A percentile compares a stretch with the other conserved stretches of the same genome.
phyloP scores from a whole-genome alignment of 2,888 invertebrate genomes.

The Mycalesis mineus region DNA sequence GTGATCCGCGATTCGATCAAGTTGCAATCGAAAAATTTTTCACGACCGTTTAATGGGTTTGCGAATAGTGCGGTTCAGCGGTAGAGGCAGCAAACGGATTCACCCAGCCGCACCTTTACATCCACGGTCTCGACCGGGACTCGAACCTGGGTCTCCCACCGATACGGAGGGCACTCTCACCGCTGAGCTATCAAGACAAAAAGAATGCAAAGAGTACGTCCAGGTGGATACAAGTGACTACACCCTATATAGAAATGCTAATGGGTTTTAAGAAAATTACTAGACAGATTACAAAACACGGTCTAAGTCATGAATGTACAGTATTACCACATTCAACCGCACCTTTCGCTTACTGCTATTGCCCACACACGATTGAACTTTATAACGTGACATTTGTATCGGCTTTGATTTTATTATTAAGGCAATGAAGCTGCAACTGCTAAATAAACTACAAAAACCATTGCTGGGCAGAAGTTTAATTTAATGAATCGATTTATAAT shows the following conservation, averaged over 20 bases:
- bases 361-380: constrained; percentile 34
- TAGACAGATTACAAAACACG: constrained; percentile 20
- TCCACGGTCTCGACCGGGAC: constrained; percentile 74
- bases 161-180: constrained; percentile 66
- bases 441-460: no score
- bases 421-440: not conserved
- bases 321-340: constrained; percentile 41
- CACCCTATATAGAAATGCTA: not conserved
- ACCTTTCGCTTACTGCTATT: constrained; percentile 37
- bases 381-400: constrained; percentile 34
- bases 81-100: constrained; percentile 33
- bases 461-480: no score
- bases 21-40: constrained; percentile 65
- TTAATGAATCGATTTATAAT: no score
- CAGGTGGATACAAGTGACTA: not conserved
- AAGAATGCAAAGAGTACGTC: constrained; percentile 49
- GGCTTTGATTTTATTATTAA: constrained; percentile 11
- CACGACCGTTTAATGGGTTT: constrained; percentile 56
- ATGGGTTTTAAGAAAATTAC: not conserved
- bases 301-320: constrained; percentile 11
- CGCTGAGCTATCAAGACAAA: constrained; percentile 78
- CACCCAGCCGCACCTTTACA: constrained; percentile 46
- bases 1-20: constrained; percentile 72
- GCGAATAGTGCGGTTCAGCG: constrained; percentile 49
- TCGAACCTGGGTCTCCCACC: constrained; percentile 74